Conservation (phyloP, 2,888 invertebrate genomes). For the Callimorpha dominula region DNA sequence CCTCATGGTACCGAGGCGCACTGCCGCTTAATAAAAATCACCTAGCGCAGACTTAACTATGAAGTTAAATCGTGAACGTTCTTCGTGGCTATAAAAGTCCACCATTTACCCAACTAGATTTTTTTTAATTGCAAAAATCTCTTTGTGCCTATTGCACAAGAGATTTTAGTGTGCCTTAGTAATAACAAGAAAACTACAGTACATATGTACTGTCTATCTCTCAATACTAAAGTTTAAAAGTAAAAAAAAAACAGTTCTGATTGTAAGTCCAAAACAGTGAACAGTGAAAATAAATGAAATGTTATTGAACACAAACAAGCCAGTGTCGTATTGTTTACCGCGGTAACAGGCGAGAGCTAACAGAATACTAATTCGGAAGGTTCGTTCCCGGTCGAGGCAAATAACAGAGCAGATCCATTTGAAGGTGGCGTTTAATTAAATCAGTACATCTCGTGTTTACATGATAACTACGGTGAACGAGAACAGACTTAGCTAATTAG, state of each 20-base stretch:
- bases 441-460: conserved; percentile 58
- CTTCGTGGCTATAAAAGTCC: neutral
- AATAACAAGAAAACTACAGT: neutral
- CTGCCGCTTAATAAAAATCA: neutral
- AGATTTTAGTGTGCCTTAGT: neutral
- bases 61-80: neutral
- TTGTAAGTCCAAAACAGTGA: conserved; percentile 5
- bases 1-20: too few relatives aligned
- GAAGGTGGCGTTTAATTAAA: conserved; percentile 59
- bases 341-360: conserved; percentile 45
- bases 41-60: neutral
- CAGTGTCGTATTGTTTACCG: conserved; percentile 59
- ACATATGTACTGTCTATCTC: neutral
- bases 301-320: conserved; percentile 44
- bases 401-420: conserved; percentile 51
- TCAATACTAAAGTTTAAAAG: neutral
- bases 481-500: conserved; percentile 46
- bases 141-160: neutral
- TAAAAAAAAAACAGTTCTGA: neutral
- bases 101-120: too few relatives aligned
- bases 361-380: conserved; percentile 59
- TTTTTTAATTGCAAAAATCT: neutral
- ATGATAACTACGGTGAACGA: conserved; percentile 42
- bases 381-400: conserved; percentile 50
- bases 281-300: conserved; percentile 30